Evolutionary conservation across 2,888 invertebrate species (phyloP).

Genomic region (Nineta flava): DNA sequence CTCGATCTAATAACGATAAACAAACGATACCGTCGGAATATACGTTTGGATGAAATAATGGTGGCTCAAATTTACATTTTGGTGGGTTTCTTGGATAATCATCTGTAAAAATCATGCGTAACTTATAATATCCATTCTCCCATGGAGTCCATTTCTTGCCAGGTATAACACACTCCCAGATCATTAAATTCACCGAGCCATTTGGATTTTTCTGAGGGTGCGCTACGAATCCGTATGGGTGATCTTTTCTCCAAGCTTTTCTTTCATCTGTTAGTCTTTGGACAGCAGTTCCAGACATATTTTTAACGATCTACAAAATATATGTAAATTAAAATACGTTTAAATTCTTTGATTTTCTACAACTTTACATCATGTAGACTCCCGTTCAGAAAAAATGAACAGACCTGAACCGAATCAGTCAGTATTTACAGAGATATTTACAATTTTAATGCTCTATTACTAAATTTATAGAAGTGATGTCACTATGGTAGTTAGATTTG

Average conservation of each 20-base stretch:
- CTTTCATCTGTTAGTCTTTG: conserved; percentile 93
- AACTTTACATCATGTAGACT: no score
- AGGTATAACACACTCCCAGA: conserved; percentile 99
- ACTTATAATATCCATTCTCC: conserved; percentile 93
- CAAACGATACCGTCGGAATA: conserved; percentile 89
- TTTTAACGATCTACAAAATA: no score
- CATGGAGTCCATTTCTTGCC: conserved; percentile 95
- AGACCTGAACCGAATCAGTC: no score
- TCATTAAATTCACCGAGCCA: conserved; percentile 91
- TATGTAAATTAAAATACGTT: no score
- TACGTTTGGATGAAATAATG: conserved; percentile 96
- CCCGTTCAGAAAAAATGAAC: no score
- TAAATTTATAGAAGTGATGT: no score
- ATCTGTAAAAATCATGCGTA: conserved; percentile 98
- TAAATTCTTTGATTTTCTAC: no score
- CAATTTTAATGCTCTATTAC: no score
- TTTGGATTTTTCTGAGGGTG: conserved; percentile 90
- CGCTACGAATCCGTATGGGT: conserved; percentile 97
- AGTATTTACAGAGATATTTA: no score
- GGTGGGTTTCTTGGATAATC: conserved; percentile 98
- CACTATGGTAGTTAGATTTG: no score
- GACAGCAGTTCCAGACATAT: conserved; percentile 94
- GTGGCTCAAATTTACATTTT: conserved; percentile 98
- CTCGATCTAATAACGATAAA: conserved; percentile 87
- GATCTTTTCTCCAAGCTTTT: conserved; percentile 98